phyloP scores from a whole-genome alignment of 2,113 vertebrate genomes.

The Psittacula cyanocephala region DNA sequence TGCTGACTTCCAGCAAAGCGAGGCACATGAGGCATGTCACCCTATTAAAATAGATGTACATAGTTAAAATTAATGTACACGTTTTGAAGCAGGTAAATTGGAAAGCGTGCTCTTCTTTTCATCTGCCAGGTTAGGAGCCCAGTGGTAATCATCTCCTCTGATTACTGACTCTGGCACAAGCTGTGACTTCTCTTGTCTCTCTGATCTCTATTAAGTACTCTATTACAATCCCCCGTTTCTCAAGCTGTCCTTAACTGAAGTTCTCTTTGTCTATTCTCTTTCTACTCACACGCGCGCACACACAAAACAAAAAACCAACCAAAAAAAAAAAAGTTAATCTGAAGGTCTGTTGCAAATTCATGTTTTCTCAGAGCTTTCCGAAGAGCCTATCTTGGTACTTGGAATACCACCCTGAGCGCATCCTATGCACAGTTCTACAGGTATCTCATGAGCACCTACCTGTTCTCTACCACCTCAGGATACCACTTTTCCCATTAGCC shows the following conservation, averaged over 20 bases:
- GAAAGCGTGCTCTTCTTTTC: background rate
- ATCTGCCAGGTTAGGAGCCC: background rate
- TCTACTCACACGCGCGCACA: no score
- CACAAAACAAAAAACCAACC: no score
- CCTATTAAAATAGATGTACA: rapidly evolving
- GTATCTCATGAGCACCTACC: background rate
- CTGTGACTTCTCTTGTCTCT: background rate
- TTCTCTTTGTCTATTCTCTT: background rate
- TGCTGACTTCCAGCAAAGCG: background rate
- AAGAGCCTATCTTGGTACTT: background rate
- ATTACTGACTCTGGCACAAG: background rate
- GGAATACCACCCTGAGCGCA: background rate
- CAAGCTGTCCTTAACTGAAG: background rate
- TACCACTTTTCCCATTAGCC: background rate
- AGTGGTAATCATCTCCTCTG: background rate
- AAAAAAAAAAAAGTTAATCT: background rate
- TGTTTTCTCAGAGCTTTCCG: background rate
- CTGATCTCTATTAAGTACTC: background rate
- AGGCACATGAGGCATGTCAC: background rate
- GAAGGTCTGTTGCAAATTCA: background rate
- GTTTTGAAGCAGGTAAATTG: background rate
- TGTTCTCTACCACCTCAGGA: background rate
- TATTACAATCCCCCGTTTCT: background rate
- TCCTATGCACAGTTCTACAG: background rate
- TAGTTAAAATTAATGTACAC: rapidly evolving